phyloP scores from a whole-genome alignment of 2,113 vertebrate species.

The Mesocricetus auratus region DNA sequence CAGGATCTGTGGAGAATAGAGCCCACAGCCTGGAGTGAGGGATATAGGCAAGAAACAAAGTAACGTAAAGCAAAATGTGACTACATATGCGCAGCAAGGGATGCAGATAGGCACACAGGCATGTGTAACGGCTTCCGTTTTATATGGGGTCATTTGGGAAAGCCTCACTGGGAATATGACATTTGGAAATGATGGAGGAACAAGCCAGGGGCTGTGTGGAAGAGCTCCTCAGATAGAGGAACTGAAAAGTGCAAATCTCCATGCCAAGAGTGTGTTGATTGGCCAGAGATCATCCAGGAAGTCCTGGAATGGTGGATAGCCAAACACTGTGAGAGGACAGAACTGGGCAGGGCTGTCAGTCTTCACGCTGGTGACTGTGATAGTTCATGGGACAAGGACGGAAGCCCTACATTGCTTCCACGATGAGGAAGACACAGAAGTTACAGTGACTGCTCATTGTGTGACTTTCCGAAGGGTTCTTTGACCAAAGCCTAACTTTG shows the following conservation, averaged over 20 bases:
- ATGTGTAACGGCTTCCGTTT: neutral
- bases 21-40: neutral
- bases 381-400: too few species aligned
- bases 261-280: neutral
- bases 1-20: neutral
- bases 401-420: neutral
- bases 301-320: fast-evolving
- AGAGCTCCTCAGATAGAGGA: neutral
- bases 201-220: neutral
- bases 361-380: neutral
- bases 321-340: neutral
- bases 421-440: neutral
- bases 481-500: neutral
- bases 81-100: neutral
- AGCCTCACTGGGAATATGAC: neutral
- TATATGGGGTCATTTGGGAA: neutral
- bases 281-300: neutral
- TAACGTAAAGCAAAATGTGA: neutral
- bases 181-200: neutral
- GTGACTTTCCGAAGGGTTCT: neutral
- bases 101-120: too few species aligned
- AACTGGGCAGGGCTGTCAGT: too few species aligned
- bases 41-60: neutral
- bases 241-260: neutral
- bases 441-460: neutral